Conservation (phyloP, 2,797 vertebrate genomes). For the Amniataba percoides region DNA sequence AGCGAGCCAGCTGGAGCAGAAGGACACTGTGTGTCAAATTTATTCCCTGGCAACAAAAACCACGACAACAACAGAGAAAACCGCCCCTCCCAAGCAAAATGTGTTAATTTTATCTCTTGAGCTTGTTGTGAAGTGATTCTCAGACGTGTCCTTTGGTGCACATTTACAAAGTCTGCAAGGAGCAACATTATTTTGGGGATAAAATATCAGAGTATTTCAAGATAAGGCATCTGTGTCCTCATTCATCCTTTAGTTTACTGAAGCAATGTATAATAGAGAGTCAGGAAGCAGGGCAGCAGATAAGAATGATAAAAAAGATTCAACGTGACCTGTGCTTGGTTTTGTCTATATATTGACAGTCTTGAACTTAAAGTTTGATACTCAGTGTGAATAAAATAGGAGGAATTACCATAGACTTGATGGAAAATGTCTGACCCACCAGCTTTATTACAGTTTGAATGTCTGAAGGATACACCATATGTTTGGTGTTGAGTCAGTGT, state of each 20-base stretch:
- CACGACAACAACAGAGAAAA: conserved; percentile 42
- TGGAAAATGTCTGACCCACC: background rate
- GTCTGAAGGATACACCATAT: background rate
- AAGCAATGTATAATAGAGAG: background rate
- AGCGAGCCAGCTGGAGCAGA: conserved; percentile 77
- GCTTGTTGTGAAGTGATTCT: conserved; percentile 48
- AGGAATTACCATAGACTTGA: background rate
- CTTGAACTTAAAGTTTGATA: background rate
- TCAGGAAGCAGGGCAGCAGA: background rate
- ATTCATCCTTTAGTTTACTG: conserved; percentile 1
- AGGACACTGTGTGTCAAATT: conserved; percentile 77
- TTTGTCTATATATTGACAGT: background rate
- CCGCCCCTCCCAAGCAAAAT: conserved; percentile 22
- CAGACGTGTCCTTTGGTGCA: conserved; percentile 5
- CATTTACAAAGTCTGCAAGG: conserved; percentile 14
- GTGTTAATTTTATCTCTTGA: conserved; percentile 48
- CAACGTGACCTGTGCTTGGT: background rate
- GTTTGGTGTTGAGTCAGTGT: background rate
- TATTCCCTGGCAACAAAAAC: conserved; percentile 74
- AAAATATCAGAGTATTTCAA: background rate
- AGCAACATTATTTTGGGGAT: background rate
- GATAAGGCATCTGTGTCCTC: background rate
- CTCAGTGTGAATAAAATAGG: background rate
- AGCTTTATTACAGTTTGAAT: background rate
- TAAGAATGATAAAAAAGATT: background rate